These are phyloP conservation scores for Paraplagusia blochii DNA, from an alignment of 2,113 vertebrate genomes.

Conservation along the genomic window DNA sequence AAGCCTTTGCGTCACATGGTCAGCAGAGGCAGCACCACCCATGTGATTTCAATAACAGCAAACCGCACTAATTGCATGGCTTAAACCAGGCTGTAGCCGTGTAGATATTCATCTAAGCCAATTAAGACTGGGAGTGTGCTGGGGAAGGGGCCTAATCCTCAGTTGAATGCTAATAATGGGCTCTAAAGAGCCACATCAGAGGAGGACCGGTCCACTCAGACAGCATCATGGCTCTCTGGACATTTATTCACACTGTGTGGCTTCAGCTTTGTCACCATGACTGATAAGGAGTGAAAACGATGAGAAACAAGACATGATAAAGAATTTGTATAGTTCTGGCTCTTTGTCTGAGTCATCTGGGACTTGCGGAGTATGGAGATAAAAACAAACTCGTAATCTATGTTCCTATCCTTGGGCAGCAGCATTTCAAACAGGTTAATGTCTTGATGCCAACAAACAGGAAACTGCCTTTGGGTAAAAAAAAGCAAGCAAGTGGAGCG, in stretches of 20 bases:
- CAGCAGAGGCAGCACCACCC: conserved; percentile 25
- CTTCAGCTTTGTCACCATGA: background rate
- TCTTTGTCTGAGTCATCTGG: conserved; percentile 8
- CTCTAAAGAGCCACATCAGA: conserved; percentile 42
- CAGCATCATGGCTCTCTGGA: background rate
- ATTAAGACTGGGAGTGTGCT: conserved; percentile 52
- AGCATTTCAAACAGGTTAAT: background rate
- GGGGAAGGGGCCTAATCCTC: conserved; percentile 50
- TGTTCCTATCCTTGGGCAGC: background rate
- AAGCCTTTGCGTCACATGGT: conserved; percentile 51
- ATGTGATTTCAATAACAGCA: conserved; percentile 67
- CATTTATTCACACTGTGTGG: background rate
- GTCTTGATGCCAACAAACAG: background rate
- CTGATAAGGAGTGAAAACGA: background rate
- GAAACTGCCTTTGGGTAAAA: background rate
- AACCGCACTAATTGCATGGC: conserved; percentile 54
- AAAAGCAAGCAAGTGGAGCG: conserved; percentile 7
- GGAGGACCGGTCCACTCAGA: conserved; percentile 19
- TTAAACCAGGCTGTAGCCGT: conserved; percentile 62
- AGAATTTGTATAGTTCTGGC: conserved; percentile 5
- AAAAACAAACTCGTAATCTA: background rate
- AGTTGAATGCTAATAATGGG: conserved; percentile 50
- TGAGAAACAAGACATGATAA: background rate
- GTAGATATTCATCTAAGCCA: conserved; percentile 72
- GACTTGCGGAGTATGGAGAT: background rate